These are phyloP conservation scores for Dunckerocampus dactyliophorus DNA, from an alignment of 2,113 vertebrate genomes.

Conservation along the genomic window DNA sequence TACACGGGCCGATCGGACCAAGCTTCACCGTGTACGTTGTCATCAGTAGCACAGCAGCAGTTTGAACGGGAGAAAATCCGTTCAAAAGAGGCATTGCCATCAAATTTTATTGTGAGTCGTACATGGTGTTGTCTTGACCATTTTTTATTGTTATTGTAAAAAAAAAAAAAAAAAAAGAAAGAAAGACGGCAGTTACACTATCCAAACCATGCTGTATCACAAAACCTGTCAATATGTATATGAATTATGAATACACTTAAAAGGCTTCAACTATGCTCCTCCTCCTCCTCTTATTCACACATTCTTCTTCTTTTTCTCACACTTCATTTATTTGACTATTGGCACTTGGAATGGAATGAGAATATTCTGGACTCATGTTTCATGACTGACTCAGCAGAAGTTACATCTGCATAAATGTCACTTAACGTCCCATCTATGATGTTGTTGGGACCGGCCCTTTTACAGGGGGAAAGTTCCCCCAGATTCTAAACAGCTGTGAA, in stretches of 20 bases:
- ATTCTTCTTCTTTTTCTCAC: too few relatives aligned
- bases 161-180: constrained; percentile 57
- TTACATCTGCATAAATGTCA: too few relatives aligned
- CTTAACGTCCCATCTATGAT: too few relatives aligned
- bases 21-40: constrained; percentile 50
- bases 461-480: too few relatives aligned
- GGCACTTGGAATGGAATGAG: too few relatives aligned
- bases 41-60: constrained; percentile 18
- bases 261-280: constrained; percentile 50
- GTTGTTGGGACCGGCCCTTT: too few relatives aligned
- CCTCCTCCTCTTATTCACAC: constrained; percentile 27
- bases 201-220: constrained; percentile 75
- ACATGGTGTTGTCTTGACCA: constrained; percentile 72
- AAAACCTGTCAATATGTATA: constrained; percentile 77
- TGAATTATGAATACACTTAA: constrained; percentile 79
- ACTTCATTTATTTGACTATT: background rate
- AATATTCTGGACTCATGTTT: too few relatives aligned
- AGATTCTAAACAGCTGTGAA: too few relatives aligned
- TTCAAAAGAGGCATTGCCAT: constrained; percentile 68
- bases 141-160: constrained; percentile 78
- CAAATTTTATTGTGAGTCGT: constrained; percentile 64
- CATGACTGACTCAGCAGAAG: too few relatives aligned
- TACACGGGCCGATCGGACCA: constrained; percentile 15
- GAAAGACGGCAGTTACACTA: constrained; percentile 68
- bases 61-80: constrained; percentile 47